Base-by-base conservation (phyloP, 2,888 invertebrate genomes). In the Dastarcus helophoroides region DNA sequence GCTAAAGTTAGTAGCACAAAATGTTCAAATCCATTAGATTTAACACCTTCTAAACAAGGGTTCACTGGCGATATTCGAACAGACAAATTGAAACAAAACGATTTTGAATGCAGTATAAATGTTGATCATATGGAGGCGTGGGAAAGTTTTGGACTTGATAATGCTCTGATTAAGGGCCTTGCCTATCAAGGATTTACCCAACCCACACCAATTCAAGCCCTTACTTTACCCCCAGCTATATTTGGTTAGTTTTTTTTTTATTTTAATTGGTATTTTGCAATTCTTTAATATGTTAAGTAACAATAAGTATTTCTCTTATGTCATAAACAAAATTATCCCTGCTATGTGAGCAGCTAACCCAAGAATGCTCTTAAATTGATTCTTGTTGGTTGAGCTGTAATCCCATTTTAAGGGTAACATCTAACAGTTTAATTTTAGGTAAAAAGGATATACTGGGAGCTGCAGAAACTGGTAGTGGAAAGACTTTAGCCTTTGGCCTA, bases 391-490 rank as follows among this genome's bases (percentile, higher is more conserved):
- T 4, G 6, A 4, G 11, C 11, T 8, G 2, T 21, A 10, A 29
- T 26, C n/a, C n/a, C n/a, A n/a, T n/a, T n/a, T n/a, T n/a, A n/a
- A n/a, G n/a, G n/a, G n/a, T n/a, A n/a, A n/a, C n/a, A n/a, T n/a
- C n/a, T n/a, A n/a, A n/a, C n/a, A n/a, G n/a, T n/a, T n/a, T n/a
- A n/a, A n/a, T 54, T 54, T 9, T 46, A 72, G 73, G 78, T 22
- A 71, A 78, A 26, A 73, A 83, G 61, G 95, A 98, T 60, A 85
- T 98, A 43, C 62, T 98, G 2, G 98, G 95, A n/a, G 97, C 97
- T 32, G 97, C 97, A 2, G 94, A 97, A 67, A 98, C 98, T 0
- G 98, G 98, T 1, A 95, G 94, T 61, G 98, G 98, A 0, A 98
- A 98, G 68, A 98, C 98, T 0, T 64, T 98, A 29, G 97, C 97